phyloP scores from a whole-genome alignment of 1,140 invertebrate genomes.

The Nephila pilipes region DNA sequence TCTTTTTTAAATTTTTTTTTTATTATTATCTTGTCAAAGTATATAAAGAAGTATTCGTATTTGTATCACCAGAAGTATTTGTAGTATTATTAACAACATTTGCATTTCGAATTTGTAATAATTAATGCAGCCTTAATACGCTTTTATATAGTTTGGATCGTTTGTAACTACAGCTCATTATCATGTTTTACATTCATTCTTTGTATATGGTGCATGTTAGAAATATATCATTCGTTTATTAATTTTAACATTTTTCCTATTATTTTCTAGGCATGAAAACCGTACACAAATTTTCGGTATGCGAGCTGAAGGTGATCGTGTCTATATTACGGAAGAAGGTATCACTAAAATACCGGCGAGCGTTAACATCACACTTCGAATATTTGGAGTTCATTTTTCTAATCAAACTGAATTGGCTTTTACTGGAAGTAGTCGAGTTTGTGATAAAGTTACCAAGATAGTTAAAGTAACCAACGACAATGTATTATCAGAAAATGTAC shows the following conservation, averaged over 20 bases:
- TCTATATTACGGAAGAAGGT: slow-evolving; percentile 70
- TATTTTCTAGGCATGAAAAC: slow-evolving; percentile 44
- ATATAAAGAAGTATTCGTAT: no score
- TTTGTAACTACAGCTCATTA: no score
- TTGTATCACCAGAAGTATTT: no score
- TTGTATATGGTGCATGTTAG: no score
- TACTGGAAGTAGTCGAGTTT: slow-evolving; percentile 84
- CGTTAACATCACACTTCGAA: slow-evolving; percentile 83
- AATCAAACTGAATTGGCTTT: slow-evolving; percentile 87
- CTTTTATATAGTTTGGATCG: no score
- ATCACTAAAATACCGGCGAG: slow-evolving; percentile 70
- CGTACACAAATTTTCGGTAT: slow-evolving; percentile 66
- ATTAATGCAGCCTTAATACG: no score
- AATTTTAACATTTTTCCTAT: not conserved
- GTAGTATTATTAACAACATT: no score
- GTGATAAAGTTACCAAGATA: slow-evolving; percentile 80
- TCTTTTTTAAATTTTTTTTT: no score
- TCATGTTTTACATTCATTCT: no score
- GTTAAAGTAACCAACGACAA: slow-evolving; percentile 79
- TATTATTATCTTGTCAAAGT: no score
- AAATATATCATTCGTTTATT: not conserved
- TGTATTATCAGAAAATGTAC: slow-evolving; percentile 59
- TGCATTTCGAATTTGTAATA: no score
- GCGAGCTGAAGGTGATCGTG: slow-evolving; percentile 71
- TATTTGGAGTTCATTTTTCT: slow-evolving; percentile 89